Evolutionary conservation across 2,888 invertebrate genomes (phyloP).

Genomic region (Harmothoe impar): DNA sequence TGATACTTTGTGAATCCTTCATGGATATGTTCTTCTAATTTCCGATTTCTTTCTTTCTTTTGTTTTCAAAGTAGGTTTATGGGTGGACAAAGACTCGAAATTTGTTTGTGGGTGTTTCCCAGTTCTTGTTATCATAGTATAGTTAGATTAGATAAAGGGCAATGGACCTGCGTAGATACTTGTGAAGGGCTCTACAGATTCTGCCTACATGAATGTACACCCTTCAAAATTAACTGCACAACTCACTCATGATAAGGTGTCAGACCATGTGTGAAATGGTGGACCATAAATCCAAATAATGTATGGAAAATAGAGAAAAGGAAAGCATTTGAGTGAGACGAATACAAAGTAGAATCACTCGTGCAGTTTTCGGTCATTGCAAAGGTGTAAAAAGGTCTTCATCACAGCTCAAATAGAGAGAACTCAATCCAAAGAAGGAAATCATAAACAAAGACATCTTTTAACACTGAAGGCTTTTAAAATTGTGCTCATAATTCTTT

Average conservation of each 20-base stretch:
- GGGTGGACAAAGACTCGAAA: not conserved
- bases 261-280: not conserved
- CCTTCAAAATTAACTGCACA: constrained; percentile 3
- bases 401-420: not conserved
- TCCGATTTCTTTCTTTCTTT: not conserved
- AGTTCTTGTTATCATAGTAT: not conserved
- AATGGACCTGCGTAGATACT: not conserved
- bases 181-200: constrained; percentile 38
- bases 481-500: not conserved
- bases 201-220: not conserved
- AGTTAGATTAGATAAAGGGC: not conserved
- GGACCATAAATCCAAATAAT: not conserved
- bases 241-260: not conserved
- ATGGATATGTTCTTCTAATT: not conserved
- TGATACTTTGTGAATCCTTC: not conserved
- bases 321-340: not conserved
- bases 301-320: not conserved
- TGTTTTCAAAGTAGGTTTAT: not conserved
- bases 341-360: constrained; percentile 16
- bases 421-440: constrained; percentile 13
- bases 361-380: not conserved
- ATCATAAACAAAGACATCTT: constrained; percentile 17
- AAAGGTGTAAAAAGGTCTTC: not conserved
- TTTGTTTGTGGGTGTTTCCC: not conserved
- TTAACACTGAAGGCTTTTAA: not conserved